phyloP scores from a whole-genome alignment of 2,797 vertebrate genomes.

The Knipowitschia caucasica region DNA sequence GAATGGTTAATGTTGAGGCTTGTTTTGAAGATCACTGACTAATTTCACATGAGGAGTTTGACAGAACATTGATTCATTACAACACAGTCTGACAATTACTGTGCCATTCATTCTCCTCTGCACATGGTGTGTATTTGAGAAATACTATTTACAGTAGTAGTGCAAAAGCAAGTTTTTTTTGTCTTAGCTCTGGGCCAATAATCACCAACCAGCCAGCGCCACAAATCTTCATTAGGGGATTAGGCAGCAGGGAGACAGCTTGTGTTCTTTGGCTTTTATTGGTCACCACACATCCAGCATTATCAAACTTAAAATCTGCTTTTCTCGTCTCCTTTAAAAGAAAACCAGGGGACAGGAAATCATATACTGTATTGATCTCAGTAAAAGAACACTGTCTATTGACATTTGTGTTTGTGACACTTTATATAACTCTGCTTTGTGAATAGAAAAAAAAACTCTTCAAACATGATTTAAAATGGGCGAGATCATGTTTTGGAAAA shows the following conservation, averaged over 20 bases:
- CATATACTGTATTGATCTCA: not conserved
- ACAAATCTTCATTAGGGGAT: conserved; percentile 80
- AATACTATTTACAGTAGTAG: conserved; percentile 64
- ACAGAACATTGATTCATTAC: conserved; percentile 15
- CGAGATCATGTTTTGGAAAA: no score
- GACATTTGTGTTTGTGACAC: not conserved
- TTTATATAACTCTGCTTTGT: not conserved
- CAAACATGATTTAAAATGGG: not conserved
- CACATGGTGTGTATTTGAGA: conserved; percentile 46
- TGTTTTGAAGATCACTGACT: conserved; percentile 34
- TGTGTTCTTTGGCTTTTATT: conserved; percentile 61
- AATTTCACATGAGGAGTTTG: conserved; percentile 31
- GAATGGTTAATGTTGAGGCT: conserved; percentile 47
- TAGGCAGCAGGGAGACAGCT: conserved; percentile 68
- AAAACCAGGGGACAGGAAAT: conserved; percentile 28
- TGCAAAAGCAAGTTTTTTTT: conserved; percentile 55
- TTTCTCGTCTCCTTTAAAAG: conserved; percentile 43
- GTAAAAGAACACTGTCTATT: not conserved
- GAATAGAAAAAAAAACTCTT: not conserved
- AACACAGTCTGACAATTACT: conserved; percentile 9
- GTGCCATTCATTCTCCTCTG: conserved; percentile 38
- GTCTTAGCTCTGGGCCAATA: conserved; percentile 60
- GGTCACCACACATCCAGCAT: conserved; percentile 30
- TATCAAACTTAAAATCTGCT: conserved; percentile 30
- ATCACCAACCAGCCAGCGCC: conserved; percentile 67